Evolutionary conservation across 2,113 vertebrate species (phyloP).

Genomic region (Electrona antarctica): DNA sequence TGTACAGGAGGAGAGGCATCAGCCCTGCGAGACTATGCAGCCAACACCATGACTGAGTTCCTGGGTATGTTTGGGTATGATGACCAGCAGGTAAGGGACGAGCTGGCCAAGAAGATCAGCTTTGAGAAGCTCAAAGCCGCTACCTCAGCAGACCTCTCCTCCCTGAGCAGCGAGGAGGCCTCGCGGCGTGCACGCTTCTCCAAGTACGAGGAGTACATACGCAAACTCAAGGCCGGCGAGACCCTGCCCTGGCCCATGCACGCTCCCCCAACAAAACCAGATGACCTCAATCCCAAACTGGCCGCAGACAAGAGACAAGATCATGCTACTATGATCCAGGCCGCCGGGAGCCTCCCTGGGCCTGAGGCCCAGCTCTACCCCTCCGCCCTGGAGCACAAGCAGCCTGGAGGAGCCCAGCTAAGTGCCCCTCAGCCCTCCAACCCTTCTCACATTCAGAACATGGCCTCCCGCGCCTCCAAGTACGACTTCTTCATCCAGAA

Average conservation of each 20-base stretch:
- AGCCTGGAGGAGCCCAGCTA: conserved; percentile 83
- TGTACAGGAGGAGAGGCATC: conserved; percentile 92
- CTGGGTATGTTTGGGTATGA: conserved; percentile 98
- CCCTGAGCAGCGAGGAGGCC: conserved; percentile 83
- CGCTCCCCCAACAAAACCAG: conserved; percentile 80
- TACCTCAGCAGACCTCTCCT: conserved; percentile 87
- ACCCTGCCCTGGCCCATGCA: conserved; percentile 90
- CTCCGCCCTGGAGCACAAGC: conserved; percentile 85
- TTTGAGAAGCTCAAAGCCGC: conserved; percentile 92
- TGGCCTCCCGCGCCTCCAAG: conserved; percentile 91
- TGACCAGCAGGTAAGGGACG: conserved; percentile 93
- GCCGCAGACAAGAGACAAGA: conserved; percentile 80
- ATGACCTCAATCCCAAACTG: conserved; percentile 86
- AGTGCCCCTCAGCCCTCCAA: conserved; percentile 79
- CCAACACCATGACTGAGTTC: conserved; percentile 98
- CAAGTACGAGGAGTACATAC: conserved; percentile 99
- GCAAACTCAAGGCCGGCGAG: conserved; percentile 95
- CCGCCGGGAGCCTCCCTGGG: conserved; percentile 76
- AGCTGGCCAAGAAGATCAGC: conserved; percentile 95
- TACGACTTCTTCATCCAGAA: conserved; percentile 99
- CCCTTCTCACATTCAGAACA: conserved; percentile 87
- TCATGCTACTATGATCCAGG: conserved; percentile 75
- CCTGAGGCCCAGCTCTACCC: conserved; percentile 82
- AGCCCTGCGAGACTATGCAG: conserved; percentile 91
- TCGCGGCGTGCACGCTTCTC: conserved; percentile 93